These are phyloP conservation scores for Peromyscus aztecus DNA, from an alignment of 2,797 vertebrate species.

Conservation along the genomic window DNA sequence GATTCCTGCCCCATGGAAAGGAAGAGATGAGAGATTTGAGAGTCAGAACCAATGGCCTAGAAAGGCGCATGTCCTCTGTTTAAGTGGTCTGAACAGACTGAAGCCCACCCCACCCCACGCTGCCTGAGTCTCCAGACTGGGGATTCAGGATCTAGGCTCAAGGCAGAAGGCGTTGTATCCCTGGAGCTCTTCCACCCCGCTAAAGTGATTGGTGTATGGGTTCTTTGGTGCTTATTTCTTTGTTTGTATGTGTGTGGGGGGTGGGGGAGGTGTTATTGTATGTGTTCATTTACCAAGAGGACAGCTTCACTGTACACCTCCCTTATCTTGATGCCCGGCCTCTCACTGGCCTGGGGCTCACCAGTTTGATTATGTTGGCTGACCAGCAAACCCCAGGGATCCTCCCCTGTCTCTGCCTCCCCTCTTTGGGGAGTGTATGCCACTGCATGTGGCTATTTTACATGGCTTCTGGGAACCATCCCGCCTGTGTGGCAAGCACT, in stretches of 20 bases:
- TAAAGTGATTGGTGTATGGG: background rate
- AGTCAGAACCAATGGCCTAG: background rate
- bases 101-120: no score
- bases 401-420: no score
- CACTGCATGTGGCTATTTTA: background rate
- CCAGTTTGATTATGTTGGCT: background rate
- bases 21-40: background rate
- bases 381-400: background rate
- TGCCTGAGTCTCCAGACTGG: background rate
- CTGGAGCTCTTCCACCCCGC: background rate
- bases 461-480: background rate
- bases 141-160: background rate
- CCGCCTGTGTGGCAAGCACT: background rate
- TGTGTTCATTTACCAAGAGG: background rate
- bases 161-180: background rate
- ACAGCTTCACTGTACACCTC: background rate
- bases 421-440: background rate
- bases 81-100: background rate
- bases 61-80: background rate
- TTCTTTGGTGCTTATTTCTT: background rate
- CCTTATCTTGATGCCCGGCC: rapidly evolving
- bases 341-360: background rate
- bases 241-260: background rate
- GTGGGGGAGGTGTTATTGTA: background rate
- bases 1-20: background rate